Base-by-base conservation (phyloP, 2,888 invertebrate genomes). In the Acronicta alni region DNA sequence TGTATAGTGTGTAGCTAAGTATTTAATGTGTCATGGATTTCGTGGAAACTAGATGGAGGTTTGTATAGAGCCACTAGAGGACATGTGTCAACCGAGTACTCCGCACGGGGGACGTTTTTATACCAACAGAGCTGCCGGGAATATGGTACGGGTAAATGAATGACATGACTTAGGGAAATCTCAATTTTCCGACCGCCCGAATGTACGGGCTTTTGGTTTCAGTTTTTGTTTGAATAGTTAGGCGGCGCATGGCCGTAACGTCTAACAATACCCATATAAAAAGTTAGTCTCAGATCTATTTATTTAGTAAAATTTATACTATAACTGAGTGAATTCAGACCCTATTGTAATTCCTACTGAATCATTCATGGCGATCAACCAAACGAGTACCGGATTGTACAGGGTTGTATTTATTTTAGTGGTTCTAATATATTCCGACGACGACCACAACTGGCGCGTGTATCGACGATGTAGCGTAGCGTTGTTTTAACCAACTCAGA, bases 1-100 rank as follows among this genome's bases (percentile, higher is more conserved):
- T 42, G 18, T 59, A 57, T 44, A 55, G 58, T 32, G 14, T n/a
- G 44, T 51, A 66, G 75, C 79, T 77, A 81, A 76, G 72, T 77
- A 56, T 77, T 76, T 67, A 82, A 80, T 80, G 69, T 80, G 77
- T 73, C 78, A 81, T 80, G 84, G 82, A 81, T 80, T 75, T 76
- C 77, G 77, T 69, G 72, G 63, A 23, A 56, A 55, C 72, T 73
- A 79, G 82, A 75, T 79, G 68, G 69, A 75, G 82, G 83, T 77
- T 83, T 80, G 77, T 74, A 72, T 77, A 85, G 89, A 88, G 86
- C 89, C 87, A 82, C 80, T 81, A 65, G 85, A 81, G 85, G 89
- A 90, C 89, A 89, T 86, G 85, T 89, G 89, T 87, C 90, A 89
- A 72, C 68, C 67, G 67, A 75, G 70, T 65, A 75, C 72, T 74